Evolutionary conservation across 2,797 vertebrate genomes (phyloP), one percentile per base, ranked within the genome.

Genomic region (Myotis daubentonii): DNA sequence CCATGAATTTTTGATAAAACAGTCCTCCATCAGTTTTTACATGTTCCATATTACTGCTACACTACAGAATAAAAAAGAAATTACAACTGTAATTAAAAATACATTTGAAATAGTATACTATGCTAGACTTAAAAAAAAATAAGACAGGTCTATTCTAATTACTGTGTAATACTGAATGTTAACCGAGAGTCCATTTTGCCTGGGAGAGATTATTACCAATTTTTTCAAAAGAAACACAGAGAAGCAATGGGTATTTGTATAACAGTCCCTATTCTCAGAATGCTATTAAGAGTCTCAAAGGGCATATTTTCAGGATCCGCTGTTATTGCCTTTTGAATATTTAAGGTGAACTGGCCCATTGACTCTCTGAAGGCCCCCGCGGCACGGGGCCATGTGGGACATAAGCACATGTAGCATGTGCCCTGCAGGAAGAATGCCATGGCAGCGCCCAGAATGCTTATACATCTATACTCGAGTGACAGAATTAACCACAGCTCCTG

Each of bases 351-450:
- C 13, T 71, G 20, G 53, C 28, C 47, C 65, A 53, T 23, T 23
- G 13, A 47, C 11, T 65, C 38, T 19, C 65, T 2, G 23, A 0
- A 30, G 51, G 6, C 47, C n/a, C 7, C 19, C 16, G 33, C 0
- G 19, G 33, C 65, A 23, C 41, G 5, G 22, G 13, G 47, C 2
- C 6, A 0, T 20, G 17, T 80, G 51, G 62, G 49, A 30, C 33
- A 38, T 1, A 30, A 62, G n/a, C 0, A 47, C 16, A 30, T 0
- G 1, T 38, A 72, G 8, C 9, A 4, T 36, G 6, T 5, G 23
- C 16, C 44, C 23, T 16, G 3, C 3, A 55, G 65, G 57, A 38
- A 83, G 20, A 13, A 47, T 0, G 10, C 5, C 49, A 20, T 3
- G 6, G 36, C 1, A 3, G 15, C 8, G 3, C 23, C 57, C 23